Evolutionary conservation across 2,113 vertebrate species (phyloP).

Genomic region (Gorilla gorilla): DNA sequence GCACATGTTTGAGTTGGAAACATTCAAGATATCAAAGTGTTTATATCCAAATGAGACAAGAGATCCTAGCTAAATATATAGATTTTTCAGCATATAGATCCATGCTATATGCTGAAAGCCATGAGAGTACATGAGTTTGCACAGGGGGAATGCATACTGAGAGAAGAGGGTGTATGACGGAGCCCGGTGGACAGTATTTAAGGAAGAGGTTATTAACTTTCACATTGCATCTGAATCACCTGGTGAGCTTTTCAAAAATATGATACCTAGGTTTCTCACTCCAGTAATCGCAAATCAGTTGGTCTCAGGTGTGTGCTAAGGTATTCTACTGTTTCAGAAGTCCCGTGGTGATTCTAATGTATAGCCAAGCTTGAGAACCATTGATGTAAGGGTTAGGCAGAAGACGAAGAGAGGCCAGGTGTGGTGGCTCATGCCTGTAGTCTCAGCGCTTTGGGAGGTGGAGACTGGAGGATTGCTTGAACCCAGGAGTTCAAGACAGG

Average conservation of each 20-base stretch:
- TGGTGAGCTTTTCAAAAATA: conserved; percentile 11
- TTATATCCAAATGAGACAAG: not conserved
- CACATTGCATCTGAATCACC: not conserved
- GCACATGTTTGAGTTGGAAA: not conserved
- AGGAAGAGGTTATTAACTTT: conserved; percentile 1
- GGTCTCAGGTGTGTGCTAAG: not conserved
- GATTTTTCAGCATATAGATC: not conserved
- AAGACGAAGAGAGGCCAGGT: too few species aligned
- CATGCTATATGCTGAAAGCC: not conserved
- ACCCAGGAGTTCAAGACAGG: too few species aligned
- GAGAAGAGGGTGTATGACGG: not conserved
- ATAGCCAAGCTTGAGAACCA: too few species aligned
- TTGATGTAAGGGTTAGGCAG: too few species aligned
- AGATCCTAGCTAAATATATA: not conserved
- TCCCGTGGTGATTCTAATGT: not conserved
- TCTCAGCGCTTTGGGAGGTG: too few species aligned
- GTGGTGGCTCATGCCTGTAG: too few species aligned
- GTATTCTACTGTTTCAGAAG: not conserved
- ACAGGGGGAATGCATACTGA: not conserved
- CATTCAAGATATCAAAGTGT: not conserved
- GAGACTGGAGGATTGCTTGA: too few species aligned
- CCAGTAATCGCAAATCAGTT: not conserved
- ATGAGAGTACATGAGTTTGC: not conserved
- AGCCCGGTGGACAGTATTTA: not conserved
- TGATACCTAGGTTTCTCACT: not conserved